phyloP scores from a whole-genome alignment of 1,140 invertebrate genomes.

The Drosophila repleta region DNA sequence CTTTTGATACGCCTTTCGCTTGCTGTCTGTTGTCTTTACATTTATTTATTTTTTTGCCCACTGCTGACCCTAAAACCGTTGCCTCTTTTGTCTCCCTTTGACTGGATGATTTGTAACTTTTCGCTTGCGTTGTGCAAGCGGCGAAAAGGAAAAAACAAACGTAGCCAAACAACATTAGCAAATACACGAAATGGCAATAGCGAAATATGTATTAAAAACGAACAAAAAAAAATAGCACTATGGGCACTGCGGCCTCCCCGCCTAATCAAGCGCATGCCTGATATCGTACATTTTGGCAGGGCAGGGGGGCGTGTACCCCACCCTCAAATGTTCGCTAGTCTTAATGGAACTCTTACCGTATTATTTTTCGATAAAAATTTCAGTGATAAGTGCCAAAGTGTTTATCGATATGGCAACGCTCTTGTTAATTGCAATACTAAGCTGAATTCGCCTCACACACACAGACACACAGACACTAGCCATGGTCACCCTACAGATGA shows the following conservation, averaged over 20 bases:
- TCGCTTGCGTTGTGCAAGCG: constrained; percentile 40
- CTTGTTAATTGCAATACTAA: constrained; percentile 7
- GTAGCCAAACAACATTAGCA: constrained; percentile 15
- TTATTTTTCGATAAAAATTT: constrained; percentile 47
- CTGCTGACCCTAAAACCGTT: constrained; percentile 38
- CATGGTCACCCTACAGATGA: constrained; percentile 41
- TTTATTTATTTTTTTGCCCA: constrained; percentile 16
- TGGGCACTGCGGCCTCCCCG: neutral
- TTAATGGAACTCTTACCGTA: constrained; percentile 49
- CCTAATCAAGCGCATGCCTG: neutral
- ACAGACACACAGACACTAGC: constrained; percentile 14
- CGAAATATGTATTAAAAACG: constrained; percentile 3
- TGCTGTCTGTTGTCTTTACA: neutral
- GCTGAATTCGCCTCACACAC: neutral
- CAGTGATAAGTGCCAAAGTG: constrained; percentile 25
- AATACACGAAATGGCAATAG: constrained; percentile 20
- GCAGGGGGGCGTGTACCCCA: neutral
- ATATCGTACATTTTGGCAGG: constrained; percentile 6
- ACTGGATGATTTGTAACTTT: constrained; percentile 41
- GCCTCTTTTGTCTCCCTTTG: constrained; percentile 6
- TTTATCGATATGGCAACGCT: constrained; percentile 40
- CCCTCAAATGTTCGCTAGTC: constrained; percentile 14
- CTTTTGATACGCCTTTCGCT: constrained; percentile 23
- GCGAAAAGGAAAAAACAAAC: constrained; percentile 9
- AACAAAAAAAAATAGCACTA: constrained; percentile 1